Evolutionary conservation across 2,888 invertebrate species (phyloP).

Genomic region (Epirrita christyi): DNA sequence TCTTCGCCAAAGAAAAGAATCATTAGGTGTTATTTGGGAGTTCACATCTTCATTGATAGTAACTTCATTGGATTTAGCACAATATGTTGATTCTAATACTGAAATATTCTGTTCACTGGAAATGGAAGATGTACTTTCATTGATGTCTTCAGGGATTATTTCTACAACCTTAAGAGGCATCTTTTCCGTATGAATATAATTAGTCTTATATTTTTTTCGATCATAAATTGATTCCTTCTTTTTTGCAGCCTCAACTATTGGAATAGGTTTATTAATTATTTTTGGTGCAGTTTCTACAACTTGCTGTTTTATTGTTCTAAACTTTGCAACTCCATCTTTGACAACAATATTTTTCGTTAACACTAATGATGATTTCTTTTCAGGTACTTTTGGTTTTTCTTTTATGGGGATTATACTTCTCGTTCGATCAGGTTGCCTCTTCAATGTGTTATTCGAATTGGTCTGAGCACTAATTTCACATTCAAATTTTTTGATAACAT

Average conservation of each 20-base stretch:
- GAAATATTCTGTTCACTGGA: conserved; percentile 32
- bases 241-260: conserved; percentile 45
- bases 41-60: conserved; percentile 60
- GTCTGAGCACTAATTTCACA: conserved; percentile 74
- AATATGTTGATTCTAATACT: conserved; percentile 21
- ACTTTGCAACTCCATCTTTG: conserved; percentile 81
- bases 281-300: conserved; percentile 49
- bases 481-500: conserved; percentile 79
- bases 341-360: conserved; percentile 82
- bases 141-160: conserved; percentile 76
- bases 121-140: conserved; percentile 49
- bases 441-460: conserved; percentile 58
- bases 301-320: conserved; percentile 72
- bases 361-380: conserved; percentile 82
- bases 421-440: conserved; percentile 66
- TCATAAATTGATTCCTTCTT: conserved; percentile 74
- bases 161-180: conserved; percentile 73
- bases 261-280: conserved; percentile 39
- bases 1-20: conserved; percentile 87
- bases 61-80: conserved; percentile 42
- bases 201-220: conserved; percentile 75
- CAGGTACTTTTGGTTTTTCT: conserved; percentile 86
- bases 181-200: conserved; percentile 76
- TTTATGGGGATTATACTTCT: conserved; percentile 60
- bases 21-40: conserved; percentile 84